Conservation (phyloP, 2,888 invertebrate genomes). For the Melanostoma mellinum region DNA sequence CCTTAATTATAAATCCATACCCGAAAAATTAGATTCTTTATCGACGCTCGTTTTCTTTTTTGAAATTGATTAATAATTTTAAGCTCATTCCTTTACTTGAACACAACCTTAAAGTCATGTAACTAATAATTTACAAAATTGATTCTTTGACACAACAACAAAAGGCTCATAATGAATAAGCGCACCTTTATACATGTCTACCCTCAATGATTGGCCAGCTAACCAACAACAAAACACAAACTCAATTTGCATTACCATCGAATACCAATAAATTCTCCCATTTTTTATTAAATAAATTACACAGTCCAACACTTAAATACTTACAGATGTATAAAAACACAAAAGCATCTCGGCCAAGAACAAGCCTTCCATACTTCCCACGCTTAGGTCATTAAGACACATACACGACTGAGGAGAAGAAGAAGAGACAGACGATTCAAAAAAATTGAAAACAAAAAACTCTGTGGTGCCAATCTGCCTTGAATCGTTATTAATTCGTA, state of each 20-base stretch:
- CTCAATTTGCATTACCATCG: not conserved
- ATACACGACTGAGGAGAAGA: slow-evolving; percentile 16
- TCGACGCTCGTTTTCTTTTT: too few relatives aligned
- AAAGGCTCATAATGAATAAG: too few relatives aligned
- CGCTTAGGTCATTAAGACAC: slow-evolving; percentile 46
- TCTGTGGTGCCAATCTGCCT: not conserved
- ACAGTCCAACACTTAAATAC: not conserved
- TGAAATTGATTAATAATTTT: too few relatives aligned
- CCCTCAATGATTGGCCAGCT: too few relatives aligned
- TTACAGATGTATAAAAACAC: slow-evolving; percentile 8
- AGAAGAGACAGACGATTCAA: not conserved
- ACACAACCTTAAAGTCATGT: too few relatives aligned
- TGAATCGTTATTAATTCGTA: slow-evolving; percentile 18
- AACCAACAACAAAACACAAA: too few relatives aligned
- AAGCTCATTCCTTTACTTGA: too few relatives aligned
- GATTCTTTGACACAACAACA: too few relatives aligned
- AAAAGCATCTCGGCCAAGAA: slow-evolving; percentile 32
- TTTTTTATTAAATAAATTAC: slow-evolving; percentile 26
- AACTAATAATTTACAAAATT: too few relatives aligned
- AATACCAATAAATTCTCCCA: slow-evolving; percentile 19
- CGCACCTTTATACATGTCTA: too few relatives aligned
- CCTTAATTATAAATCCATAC: too few relatives aligned
- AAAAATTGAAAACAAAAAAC: slow-evolving; percentile 7
- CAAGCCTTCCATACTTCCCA: slow-evolving; percentile 52
- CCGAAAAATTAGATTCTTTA: too few relatives aligned